Conservation (phyloP, 2,797 vertebrate species). For the Acanthornis magna region DNA sequence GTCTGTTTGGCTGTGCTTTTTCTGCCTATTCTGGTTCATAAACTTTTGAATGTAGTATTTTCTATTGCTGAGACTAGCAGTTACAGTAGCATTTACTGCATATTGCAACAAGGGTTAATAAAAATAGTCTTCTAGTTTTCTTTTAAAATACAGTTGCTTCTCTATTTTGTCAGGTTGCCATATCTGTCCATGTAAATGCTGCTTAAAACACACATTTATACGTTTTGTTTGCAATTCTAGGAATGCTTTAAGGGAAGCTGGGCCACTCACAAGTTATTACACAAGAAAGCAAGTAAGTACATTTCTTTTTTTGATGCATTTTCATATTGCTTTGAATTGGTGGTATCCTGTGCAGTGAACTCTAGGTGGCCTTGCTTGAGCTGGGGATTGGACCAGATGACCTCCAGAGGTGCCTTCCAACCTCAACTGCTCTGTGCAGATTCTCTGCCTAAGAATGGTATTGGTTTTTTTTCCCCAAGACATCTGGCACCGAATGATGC, state of each 20-base stretch:
- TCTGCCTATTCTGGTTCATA: not conserved
- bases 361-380: not conserved
- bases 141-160: not conserved
- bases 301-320: not conserved
- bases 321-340: not conserved
- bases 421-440: not conserved
- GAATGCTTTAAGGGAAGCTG: slow-evolving; percentile 99
- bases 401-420: not conserved
- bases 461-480: not conserved
- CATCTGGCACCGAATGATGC: not conserved
- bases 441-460: not conserved
- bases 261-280: slow-evolving; percentile 93
- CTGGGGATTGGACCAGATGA: not conserved
- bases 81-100: not conserved
- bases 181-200: not conserved
- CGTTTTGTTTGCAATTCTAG: slow-evolving; percentile 74
- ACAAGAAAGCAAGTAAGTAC: slow-evolving; percentile 99
- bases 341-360: not conserved
- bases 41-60: not conserved
- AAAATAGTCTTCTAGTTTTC: not conserved
- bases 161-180: not conserved
- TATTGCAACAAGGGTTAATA: not conserved
- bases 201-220: not conserved
- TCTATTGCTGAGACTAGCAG: not conserved
- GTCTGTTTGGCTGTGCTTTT: not conserved